These are phyloP conservation scores for Allobates femoralis DNA, from an alignment of 2,797 vertebrate species.

Conservation along the genomic window DNA sequence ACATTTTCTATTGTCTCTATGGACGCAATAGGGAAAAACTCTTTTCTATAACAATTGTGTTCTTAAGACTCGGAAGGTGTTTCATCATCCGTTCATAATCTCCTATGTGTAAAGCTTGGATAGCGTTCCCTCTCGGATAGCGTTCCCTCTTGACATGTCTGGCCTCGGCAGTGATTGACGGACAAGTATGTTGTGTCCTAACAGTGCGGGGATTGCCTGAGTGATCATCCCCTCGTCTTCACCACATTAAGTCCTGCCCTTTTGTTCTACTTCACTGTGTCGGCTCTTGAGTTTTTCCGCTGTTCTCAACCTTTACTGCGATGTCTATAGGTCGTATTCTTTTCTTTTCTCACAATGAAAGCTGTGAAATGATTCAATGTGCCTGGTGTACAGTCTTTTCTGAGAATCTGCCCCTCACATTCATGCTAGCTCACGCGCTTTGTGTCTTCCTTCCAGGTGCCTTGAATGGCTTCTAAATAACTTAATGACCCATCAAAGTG, in stretches of 20 bases:
- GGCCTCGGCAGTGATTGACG: not conserved
- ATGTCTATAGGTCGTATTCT: not conserved
- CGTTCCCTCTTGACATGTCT: not conserved
- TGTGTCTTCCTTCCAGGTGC: conserved; percentile 78
- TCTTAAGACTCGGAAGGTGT: not conserved
- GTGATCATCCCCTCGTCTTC: not conserved
- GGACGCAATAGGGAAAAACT: not conserved
- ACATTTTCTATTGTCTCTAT: not conserved
- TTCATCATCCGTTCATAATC: not conserved
- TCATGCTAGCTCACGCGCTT: not conserved
- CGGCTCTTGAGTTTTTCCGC: not conserved
- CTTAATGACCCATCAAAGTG: conserved; percentile 96
- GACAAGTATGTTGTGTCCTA: not conserved
- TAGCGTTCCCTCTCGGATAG: not conserved
- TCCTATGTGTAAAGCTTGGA: not conserved
- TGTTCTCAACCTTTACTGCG: not conserved
- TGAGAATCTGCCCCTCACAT: not conserved
- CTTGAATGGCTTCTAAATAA: conserved; percentile 98
- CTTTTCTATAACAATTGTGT: not conserved
- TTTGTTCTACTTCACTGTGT: not conserved
- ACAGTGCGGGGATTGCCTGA: not conserved
- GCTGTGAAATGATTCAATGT: not conserved
- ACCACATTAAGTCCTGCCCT: not conserved
- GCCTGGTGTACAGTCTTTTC: not conserved
- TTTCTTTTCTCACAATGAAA: not conserved